phyloP scores from a whole-genome alignment of 2,797 vertebrate genomes.

The Gallirallus australis region DNA sequence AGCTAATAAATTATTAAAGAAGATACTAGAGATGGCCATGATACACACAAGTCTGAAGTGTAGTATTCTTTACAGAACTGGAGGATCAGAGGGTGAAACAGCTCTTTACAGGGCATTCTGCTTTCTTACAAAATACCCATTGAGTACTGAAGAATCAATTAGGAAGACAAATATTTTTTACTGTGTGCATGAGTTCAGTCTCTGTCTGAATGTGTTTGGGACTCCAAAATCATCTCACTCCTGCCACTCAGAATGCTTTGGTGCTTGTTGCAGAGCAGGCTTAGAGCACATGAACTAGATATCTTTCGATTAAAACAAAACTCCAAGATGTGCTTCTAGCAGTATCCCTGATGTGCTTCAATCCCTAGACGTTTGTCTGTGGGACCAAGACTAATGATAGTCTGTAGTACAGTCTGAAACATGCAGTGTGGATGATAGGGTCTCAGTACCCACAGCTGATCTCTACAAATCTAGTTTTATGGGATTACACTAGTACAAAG shows the following conservation, averaged over 20 bases:
- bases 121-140: background rate
- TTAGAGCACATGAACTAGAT: background rate
- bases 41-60: fast-evolving
- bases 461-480: background rate
- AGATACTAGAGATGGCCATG: background rate
- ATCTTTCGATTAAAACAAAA: background rate
- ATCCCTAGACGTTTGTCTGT: background rate
- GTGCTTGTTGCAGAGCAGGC: background rate
- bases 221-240: background rate
- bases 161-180: background rate
- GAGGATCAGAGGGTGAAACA: background rate
- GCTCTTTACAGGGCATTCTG: background rate
- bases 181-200: background rate
- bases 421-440: background rate
- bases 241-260: background rate
- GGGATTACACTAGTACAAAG: background rate
- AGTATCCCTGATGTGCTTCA: background rate
- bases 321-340: background rate
- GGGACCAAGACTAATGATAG: background rate
- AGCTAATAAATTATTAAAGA: background rate
- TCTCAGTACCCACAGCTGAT: background rate
- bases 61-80: background rate
- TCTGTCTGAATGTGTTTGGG: background rate
- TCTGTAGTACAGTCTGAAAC: background rate
- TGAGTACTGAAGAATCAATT: background rate